These are phyloP conservation scores for Dyspetes luteomarginatus DNA, from an alignment of 2,888 invertebrate genomes.

Conservation along the genomic window DNA sequence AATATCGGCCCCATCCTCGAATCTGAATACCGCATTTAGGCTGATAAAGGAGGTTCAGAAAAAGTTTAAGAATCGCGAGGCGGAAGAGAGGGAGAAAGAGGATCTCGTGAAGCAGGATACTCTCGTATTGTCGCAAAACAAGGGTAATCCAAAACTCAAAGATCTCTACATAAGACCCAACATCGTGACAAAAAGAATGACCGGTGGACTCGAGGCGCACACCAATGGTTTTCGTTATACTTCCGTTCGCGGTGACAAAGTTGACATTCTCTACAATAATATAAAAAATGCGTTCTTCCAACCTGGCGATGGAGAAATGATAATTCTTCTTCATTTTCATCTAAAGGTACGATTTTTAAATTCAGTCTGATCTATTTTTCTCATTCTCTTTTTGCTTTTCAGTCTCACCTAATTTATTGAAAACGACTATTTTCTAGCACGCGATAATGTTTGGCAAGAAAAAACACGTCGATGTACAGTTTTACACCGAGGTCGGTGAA, in stretches of 20 bases:
- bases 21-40: conserved; percentile 97
- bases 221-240: conserved; percentile 98
- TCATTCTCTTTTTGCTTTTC: conserved; percentile 1
- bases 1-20: conserved; percentile 95
- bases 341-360: conserved; percentile 87
- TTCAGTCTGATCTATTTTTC: conserved; percentile 12
- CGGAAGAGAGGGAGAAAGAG: conserved; percentile 99
- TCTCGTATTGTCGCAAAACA: conserved; percentile 95
- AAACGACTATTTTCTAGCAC: conserved; percentile 86
- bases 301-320: conserved; percentile 99
- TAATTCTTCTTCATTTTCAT: conserved; percentile 99
- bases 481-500: conserved; percentile 99
- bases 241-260: conserved; percentile 99
- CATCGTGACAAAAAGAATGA: conserved; percentile 98
- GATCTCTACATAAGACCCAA: conserved; percentile 99
- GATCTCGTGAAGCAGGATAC: conserved; percentile 99
- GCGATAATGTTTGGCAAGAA: conserved; percentile 99
- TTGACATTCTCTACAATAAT: conserved; percentile 99
- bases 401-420: background rate
- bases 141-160: conserved; percentile 98
- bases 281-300: conserved; percentile 99
- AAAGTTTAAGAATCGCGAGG: conserved; percentile 98
- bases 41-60: conserved; percentile 99
- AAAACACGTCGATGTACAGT: conserved; percentile 99
- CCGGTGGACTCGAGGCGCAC: conserved; percentile 95